Conservation (phyloP, 2,888 invertebrate species). For the Aelia acuminata region DNA sequence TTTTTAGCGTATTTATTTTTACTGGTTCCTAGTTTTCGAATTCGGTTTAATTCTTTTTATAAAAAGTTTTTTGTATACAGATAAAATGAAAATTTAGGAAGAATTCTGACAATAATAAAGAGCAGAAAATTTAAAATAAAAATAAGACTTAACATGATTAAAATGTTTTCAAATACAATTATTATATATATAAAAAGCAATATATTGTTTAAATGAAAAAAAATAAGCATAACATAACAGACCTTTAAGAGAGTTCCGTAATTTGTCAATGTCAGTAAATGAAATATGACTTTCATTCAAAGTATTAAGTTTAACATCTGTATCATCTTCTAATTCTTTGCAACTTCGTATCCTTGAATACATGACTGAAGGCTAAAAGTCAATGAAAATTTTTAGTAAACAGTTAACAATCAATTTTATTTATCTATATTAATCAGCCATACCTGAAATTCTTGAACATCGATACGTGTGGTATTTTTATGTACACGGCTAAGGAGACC, state of each 20-base stretch:
- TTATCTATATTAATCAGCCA: constrained; percentile 70
- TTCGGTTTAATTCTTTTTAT: too few relatives aligned
- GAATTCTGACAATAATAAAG: too few relatives aligned
- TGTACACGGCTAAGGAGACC: constrained; percentile 82
- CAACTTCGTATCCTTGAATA: constrained; percentile 83
- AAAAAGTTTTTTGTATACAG: too few relatives aligned
- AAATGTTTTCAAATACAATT: background rate
- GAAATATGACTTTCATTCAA: constrained; percentile 80
- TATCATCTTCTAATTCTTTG: constrained; percentile 80
- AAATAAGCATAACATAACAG: constrained; percentile 60
- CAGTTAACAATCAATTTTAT: background rate
- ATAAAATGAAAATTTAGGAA: too few relatives aligned
- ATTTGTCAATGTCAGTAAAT: constrained; percentile 82
- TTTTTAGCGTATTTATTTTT: too few relatives aligned
- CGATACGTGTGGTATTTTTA: constrained; percentile 67
- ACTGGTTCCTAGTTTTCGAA: too few relatives aligned
- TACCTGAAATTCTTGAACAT: constrained; percentile 78
- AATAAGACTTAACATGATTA: background rate
- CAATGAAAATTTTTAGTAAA: constrained; percentile 67
- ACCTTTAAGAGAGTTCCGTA: constrained; percentile 88
- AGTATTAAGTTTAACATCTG: constrained; percentile 79
- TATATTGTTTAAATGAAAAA: background rate
- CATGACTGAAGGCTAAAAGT: constrained; percentile 76
- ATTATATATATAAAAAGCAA: background rate
- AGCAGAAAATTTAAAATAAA: background rate